Evolutionary conservation across 2,888 invertebrate genomes (phyloP).

Genomic region (Apamea monoglypha): DNA sequence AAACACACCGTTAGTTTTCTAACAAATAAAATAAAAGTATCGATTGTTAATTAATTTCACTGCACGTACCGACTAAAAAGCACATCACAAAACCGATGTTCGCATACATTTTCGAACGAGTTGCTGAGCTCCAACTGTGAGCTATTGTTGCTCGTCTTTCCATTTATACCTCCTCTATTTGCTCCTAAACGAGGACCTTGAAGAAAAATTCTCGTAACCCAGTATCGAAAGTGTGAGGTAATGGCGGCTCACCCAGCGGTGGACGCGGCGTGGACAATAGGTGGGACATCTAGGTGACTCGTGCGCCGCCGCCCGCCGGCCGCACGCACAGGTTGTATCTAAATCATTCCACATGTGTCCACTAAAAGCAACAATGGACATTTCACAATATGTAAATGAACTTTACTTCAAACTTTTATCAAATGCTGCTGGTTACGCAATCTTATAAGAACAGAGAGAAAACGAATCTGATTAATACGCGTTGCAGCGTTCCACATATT

Average conservation of each 20-base stretch:
- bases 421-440: conserved; percentile 33
- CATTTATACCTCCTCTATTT: conserved; percentile 89
- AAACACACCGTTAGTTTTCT: conserved; percentile 41
- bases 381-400: conserved; percentile 45
- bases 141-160: conserved; percentile 84
- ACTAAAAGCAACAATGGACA: conserved; percentile 55
- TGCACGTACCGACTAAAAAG: conserved; percentile 85
- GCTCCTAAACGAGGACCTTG: conserved; percentile 89
- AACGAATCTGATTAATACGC: not conserved
- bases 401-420: conserved; percentile 33
- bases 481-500: not conserved
- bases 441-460: conserved; percentile 15
- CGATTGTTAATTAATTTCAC: conserved; percentile 67
- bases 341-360: conserved; percentile 58
- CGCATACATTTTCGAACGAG: conserved; percentile 86
- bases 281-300: conserved; percentile 90
- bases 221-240: conserved; percentile 90
- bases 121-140: conserved; percentile 85
- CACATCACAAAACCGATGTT: conserved; percentile 80
- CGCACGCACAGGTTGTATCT: conserved; percentile 83
- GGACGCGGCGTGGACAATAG: conserved; percentile 86
- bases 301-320: conserved; percentile 76
- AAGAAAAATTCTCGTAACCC: conserved; percentile 90
- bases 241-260: conserved; percentile 88
- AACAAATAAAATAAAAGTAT: conserved; percentile 41